Conservation (phyloP, 2,888 invertebrate genomes). For the Endotricha flammealis region DNA sequence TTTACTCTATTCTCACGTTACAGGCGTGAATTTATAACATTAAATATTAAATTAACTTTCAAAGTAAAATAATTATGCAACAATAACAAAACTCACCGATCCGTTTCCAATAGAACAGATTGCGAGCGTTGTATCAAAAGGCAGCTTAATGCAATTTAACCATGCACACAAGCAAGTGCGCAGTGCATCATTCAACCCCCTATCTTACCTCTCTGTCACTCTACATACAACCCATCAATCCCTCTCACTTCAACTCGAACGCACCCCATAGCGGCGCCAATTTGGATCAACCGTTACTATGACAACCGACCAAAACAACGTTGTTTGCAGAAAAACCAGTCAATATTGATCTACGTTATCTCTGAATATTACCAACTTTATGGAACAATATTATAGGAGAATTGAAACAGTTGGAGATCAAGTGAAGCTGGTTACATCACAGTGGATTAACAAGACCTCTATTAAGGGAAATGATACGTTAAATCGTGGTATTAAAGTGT, state of each 20-base stretch:
- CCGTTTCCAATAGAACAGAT: conserved; percentile 25
- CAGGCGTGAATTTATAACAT: too few relatives aligned
- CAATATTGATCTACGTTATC: conserved; percentile 37
- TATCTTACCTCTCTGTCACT: conserved; percentile 31
- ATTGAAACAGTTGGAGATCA: conserved; percentile 34
- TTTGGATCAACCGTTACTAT: conserved; percentile 61
- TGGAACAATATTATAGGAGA: conserved; percentile 19
- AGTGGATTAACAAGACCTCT: conserved; percentile 27
- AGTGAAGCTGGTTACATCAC: conserved; percentile 29
- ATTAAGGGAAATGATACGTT: conserved; percentile 55
- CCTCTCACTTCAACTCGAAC: conserved; percentile 30
- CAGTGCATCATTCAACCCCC: conserved; percentile 55
- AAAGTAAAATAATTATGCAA: background rate
- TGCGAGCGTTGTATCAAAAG: conserved; percentile 35
- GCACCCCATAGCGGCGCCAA: conserved; percentile 53
- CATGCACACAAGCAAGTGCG: conserved; percentile 48
- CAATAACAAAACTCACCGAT: background rate
- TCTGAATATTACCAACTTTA: conserved; percentile 22
- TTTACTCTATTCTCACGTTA: too few relatives aligned
- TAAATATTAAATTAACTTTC: too few relatives aligned
- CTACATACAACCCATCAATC: conserved; percentile 13
- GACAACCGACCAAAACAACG: conserved; percentile 62
- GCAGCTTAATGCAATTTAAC: conserved; percentile 66
- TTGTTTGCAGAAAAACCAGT: conserved; percentile 40
- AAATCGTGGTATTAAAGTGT: conserved; percentile 44